Evolutionary conservation across 1,140 invertebrate species (phyloP).

Genomic region (Drosophila kanapiae): DNA sequence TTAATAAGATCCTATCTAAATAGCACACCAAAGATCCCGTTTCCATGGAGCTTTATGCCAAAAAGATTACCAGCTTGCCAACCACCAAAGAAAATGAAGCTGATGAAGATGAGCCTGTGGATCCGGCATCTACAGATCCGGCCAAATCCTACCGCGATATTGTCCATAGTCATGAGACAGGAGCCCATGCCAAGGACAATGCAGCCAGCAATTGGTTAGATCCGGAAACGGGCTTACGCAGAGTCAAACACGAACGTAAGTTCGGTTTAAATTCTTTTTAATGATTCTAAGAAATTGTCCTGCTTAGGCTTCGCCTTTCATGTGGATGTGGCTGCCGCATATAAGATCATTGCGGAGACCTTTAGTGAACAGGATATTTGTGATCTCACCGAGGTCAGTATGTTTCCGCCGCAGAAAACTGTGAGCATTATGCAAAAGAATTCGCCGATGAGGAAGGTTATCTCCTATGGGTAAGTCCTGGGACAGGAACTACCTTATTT

Average conservation of each 20-base stretch:
- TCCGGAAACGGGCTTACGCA: constrained; percentile 84
- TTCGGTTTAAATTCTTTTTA: not conserved
- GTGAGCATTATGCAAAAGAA: constrained; percentile 86
- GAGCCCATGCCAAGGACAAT: constrained; percentile 79
- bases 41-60: constrained; percentile 86
- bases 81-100: constrained; percentile 48
- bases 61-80: constrained; percentile 76
- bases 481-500: not conserved
- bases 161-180: constrained; percentile 76
- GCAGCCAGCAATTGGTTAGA: constrained; percentile 74
- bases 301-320: constrained; percentile 88
- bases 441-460: constrained; percentile 88
- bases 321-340: constrained; percentile 87
- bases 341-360: constrained; percentile 87
- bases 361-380: constrained; percentile 88
- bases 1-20: not conserved
- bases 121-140: constrained; percentile 36
- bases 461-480: constrained; percentile 87
- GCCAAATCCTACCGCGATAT: constrained; percentile 75
- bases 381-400: constrained; percentile 87
- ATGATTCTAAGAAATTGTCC: not conserved
- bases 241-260: constrained; percentile 82
- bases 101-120: constrained; percentile 49
- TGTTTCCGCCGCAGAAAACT: constrained; percentile 87
- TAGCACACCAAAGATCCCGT: constrained; percentile 87